Conservation (phyloP, 2,888 invertebrate species). For the Germaria angustata region DNA sequence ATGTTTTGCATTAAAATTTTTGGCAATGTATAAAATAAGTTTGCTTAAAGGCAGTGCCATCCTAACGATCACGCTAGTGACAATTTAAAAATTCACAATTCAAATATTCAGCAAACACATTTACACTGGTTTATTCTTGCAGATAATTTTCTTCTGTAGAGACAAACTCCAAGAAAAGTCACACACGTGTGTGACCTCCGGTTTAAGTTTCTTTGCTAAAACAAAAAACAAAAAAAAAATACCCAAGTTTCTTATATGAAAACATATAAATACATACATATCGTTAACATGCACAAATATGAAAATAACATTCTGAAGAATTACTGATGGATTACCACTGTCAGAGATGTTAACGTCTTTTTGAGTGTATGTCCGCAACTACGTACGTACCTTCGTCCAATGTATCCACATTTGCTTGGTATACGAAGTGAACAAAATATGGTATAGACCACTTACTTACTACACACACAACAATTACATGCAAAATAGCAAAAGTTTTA, state of each 20-base stretch:
- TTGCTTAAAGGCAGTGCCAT: slow-evolving; percentile 15
- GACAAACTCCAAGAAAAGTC: slow-evolving; percentile 41
- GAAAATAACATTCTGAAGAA: slow-evolving; percentile 60
- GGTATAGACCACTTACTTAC: slow-evolving; percentile 8
- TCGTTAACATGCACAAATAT: slow-evolving; percentile 24
- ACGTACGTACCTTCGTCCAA: neutral
- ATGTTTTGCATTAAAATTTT: neutral
- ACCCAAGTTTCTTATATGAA: neutral
- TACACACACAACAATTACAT: slow-evolving; percentile 1
- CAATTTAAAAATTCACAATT: slow-evolving; percentile 15
- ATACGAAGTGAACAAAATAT: slow-evolving; percentile 35
- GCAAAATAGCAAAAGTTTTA: slow-evolving; percentile 47
- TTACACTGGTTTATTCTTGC: neutral
- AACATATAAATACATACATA: neutral
- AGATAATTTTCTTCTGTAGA: neutral
- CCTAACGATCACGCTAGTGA: slow-evolving; percentile 33
- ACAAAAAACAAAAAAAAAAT: neutral
- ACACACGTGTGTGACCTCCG: slow-evolving; percentile 64
- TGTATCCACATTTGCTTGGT: slow-evolving; percentile 4
- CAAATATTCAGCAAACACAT: neutral
- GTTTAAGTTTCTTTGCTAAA: slow-evolving; percentile 13
- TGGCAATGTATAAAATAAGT: neutral
- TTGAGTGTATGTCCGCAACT: neutral
- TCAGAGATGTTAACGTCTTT: slow-evolving; percentile 43
- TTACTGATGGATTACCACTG: slow-evolving; percentile 62